Evolutionary conservation across 2,113 vertebrate species (phyloP), one percentile per base, ranked within the genome.

Genomic region (Ploceus nigricollis): DNA sequence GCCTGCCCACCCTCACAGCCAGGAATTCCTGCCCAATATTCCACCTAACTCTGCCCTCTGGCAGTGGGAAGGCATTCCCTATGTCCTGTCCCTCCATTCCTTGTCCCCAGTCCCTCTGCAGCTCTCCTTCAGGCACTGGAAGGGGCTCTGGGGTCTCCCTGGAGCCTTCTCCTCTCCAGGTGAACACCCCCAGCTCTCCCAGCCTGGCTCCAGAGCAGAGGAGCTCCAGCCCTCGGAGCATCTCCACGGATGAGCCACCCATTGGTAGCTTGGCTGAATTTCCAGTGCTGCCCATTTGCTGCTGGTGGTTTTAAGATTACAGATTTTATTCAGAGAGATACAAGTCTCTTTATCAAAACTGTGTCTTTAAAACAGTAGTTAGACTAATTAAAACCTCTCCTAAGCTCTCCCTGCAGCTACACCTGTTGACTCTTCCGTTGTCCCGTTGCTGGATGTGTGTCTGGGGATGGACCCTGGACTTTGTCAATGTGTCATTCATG

Each of bases 21-120:
- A 42, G 42, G 4, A 57, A 71, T 64, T 37, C 33, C 51, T 3
- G 14, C 51, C 68, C 58, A 50, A 9, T 1, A 4, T 58, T 33
- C 37, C 19, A 50, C 6, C 42, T 1, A 16, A 0, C 2, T 3
- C 47, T 54, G 3, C 8, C 20, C n/a, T 19, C 28, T 39, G 8
- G 3, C 39, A 45, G 0, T 4, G 3, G 5, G 1, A 40, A 45
- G 9, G 22, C 68, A 58, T 51, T 71, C 56, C 35, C 31, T 48
- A 14, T 6, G 11, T 57, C 21, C 58, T 80, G 50, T 60, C 24
- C 37, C 45, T 82, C 69, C 30, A 15, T 1, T 0, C 39, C 16
- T 40, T 60, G n/a, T 40, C 30, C 60, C 18, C 33, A 56, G 57
- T 33, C 58, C 53, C n/a, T 75, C 69, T n/a, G 9, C 69, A 68